Base-by-base conservation (phyloP, 92 coral and sea anemone genomes). In the Palythoa grandiflora region DNA sequence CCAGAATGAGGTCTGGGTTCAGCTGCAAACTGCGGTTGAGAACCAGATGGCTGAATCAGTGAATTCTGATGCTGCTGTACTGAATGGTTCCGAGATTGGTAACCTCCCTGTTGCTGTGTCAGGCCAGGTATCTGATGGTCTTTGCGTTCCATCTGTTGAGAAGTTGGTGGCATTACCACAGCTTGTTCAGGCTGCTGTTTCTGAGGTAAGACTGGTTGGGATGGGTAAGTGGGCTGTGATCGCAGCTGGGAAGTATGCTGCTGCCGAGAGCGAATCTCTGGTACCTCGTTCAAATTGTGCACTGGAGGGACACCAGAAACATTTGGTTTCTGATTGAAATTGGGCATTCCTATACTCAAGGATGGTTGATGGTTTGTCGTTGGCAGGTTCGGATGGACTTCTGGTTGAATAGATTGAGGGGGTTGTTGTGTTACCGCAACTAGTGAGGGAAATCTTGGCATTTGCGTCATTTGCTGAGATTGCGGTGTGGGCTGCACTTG, bases 1-100 rank as follows among this genome's bases (percentile, higher is more conserved):
- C 84, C 84, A 38, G 73, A 37, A 21, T 81, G 85, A 39, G 55
- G 38, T 61, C 10, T 80, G 15, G 73, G 72, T 61, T 80, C 72
- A 19, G 74, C 70, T 15, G 70, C 40, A 61, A 70, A 80, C 74
- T 51, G 86, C 2, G 83, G 47, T 19, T 78, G 19, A 16, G 68
- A 35, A 28, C 28, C 28, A 73, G 37, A 78, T 53, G 68, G 14
- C 21, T 54, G 83, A 21, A 53, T 47, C 44, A 55, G 66, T 11
- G 83, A 78, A 78, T 78, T 63, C 60, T 78, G 83, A 78, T 48
- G 83, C 83, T 35, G 83, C 16, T 50, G 6, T 9, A 60, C 1
- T 14, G 70, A 70, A 53, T 35, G 83, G 13, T 57, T 28, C 15
- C 37, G 83, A 12, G 71, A 55, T 19, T 37, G 83, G n/a, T 78